Evolutionary conservation across 2,113 vertebrate genomes (phyloP), one percentile per base, ranked within the genome.

Genomic region (Prionailurus viverrinus): DNA sequence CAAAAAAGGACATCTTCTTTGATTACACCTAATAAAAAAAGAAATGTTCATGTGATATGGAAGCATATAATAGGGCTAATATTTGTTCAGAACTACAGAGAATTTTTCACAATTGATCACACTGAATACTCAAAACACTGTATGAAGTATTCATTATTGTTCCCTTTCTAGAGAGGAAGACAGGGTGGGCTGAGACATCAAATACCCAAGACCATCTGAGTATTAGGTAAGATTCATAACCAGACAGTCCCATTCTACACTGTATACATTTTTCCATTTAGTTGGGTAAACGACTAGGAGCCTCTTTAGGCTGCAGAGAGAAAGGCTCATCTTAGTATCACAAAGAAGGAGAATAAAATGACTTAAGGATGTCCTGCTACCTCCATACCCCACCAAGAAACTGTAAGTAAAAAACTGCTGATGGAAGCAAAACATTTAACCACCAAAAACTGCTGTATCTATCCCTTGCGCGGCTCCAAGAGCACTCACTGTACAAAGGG

Each of bases 361-460:
- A 41, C 29, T 51, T 87, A 31, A 66, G 14, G 23, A 73, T 66
- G 58, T 5, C 29, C n/a, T 15, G 13, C 27, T 85, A 82, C 29
- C 23, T 89, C 53, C 1, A n/a, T 6, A 78, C 27, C 9, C 25
- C 31, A 89, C 21, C 6, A 58, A 66, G 53, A 95, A 78, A 68
- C 36, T 31, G 8, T n/a, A 93, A 93, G 73, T 53, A 83, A 79
- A 92, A 85, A 41, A 16, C 27, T 90, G 36, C 48, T 81, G 87
- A 29, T 79, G 29, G 36, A 73, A 94, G 31, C 39, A 96, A 95
- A 91, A 41, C 27, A 86, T 39, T 76, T 85, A 93, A 84, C 27
- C 51, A 94, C 14, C 14, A 36, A 79, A 74, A n/a, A 51, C 61
- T 39, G 13, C 15, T 41, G 4, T 5, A 25, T 55, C 14, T 12